Evolutionary conservation across 2,113 vertebrate species (phyloP).

Genomic region (Osmerus eperlanus): DNA sequence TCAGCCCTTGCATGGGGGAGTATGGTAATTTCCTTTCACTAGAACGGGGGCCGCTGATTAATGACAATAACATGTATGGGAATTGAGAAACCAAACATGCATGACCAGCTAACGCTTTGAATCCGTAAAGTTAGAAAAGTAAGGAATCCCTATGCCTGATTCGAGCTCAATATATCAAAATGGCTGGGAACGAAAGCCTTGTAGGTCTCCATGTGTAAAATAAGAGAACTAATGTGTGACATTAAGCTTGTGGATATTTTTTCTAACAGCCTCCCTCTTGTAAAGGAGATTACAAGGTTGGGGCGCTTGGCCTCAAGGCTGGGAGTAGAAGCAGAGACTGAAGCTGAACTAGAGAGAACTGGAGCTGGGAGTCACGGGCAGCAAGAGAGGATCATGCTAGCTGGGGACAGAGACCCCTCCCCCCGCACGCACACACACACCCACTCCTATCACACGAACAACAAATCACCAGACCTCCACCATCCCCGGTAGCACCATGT

Average conservation of each 20-base stretch:
- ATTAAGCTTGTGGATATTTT: no score
- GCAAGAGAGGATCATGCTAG: slow-evolving; percentile 10
- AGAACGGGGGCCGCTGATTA: not conserved
- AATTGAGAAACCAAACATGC: no score
- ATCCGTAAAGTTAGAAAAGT: no score
- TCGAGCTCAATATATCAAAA: no score
- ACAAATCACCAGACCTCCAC: slow-evolving; percentile 41
- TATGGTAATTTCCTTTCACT: not conserved
- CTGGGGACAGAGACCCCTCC: not conserved
- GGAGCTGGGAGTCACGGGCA: not conserved
- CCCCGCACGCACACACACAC: not conserved
- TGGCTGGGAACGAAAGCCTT: no score
- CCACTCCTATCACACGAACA: slow-evolving; percentile 14
- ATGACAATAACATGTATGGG: no score
- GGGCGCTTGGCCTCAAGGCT: not conserved
- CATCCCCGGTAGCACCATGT: slow-evolving; percentile 15
- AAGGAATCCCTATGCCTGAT: no score
- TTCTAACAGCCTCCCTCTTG: not conserved
- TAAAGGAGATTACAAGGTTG: not conserved
- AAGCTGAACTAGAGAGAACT: not conserved
- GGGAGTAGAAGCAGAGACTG: not conserved
- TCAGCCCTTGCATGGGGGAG: not conserved
- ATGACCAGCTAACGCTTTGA: no score
- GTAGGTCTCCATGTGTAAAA: no score
- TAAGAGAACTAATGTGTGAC: no score